phyloP scores from a whole-genome alignment of 2,888 invertebrate species.

The Pecten maximus region DNA sequence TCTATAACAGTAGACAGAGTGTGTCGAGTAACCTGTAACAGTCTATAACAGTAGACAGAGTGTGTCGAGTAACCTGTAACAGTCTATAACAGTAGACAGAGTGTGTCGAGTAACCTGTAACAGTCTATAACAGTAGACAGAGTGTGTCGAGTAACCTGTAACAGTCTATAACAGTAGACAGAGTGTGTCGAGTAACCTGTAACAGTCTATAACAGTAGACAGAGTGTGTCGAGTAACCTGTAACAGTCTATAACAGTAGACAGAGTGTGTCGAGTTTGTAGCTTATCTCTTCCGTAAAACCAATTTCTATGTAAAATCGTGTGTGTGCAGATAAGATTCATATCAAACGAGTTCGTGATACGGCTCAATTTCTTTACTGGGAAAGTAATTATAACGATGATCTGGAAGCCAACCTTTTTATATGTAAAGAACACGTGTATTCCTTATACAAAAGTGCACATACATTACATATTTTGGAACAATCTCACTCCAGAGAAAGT shows the following conservation, averaged over 20 bases:
- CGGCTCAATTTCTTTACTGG: background rate
- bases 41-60: too few species aligned
- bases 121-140: too few species aligned
- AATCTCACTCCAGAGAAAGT: background rate
- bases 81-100: too few species aligned
- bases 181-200: too few species aligned
- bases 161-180: too few species aligned
- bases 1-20: too few species aligned
- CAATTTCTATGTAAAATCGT: background rate
- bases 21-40: too few species aligned
- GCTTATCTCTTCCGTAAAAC: background rate
- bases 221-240: background rate
- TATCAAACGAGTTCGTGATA: conserved; percentile 7
- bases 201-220: too few species aligned
- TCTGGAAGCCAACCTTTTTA: background rate
- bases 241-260: background rate
- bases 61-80: too few species aligned
- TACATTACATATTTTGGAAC: background rate
- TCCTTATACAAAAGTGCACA: background rate
- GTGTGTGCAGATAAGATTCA: background rate
- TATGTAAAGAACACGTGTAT: background rate
- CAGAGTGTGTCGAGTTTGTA: background rate
- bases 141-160: too few species aligned
- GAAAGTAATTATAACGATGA: background rate
- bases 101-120: too few species aligned